Evolutionary conservation across 2,797 vertebrate genomes (phyloP), one percentile per base, ranked within the genome.

Genomic region (Chloroceryle amazona): DNA sequence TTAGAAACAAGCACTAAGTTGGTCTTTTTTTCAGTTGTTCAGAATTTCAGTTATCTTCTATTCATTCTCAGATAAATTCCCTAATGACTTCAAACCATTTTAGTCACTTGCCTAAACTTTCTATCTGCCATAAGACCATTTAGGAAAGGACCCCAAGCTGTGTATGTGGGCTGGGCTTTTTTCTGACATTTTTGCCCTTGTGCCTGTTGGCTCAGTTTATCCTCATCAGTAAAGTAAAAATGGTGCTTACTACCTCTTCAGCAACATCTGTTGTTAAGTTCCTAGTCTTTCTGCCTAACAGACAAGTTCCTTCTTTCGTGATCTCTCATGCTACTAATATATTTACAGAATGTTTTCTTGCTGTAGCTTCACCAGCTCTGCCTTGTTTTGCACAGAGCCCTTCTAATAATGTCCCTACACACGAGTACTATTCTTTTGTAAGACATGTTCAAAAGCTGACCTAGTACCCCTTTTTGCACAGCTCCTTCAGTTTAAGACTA

Each of bases 401-500:
- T 81, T 71, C 60, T 68, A 81, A 73, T n/a, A 89, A 81, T 7
- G 19, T 57, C 49, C 68, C 66, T 51, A 42, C 14, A 23, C 11
- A 21, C 0, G 0, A 84, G 28, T 49, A 81, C 46, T 70, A 46
- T 55, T 84, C 70, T 84, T 91, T 87, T 66, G 52, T 23, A 65
- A 75, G 29, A 58, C 39, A 35, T 26, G n/a, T 63, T 96, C 83
- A 95, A 95, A 93, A 89, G 92, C 66, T 86, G 90, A 96, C 78
- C 58, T 44, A 55, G 28, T 73, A 84, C 39, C 54, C 76, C 31
- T 86, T 96, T 63, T 81, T 79, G 19, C 73, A 61, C 22, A 28
- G 66, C 58, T 89, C 58, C 86, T 92, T 94, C 74, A 94, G 58
- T 86, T 94, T 96, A 58, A 91, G 42, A 37, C 88, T 94, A 95